Base-by-base conservation (phyloP, 2,797 vertebrate species). In the Echeneis naucrates region DNA sequence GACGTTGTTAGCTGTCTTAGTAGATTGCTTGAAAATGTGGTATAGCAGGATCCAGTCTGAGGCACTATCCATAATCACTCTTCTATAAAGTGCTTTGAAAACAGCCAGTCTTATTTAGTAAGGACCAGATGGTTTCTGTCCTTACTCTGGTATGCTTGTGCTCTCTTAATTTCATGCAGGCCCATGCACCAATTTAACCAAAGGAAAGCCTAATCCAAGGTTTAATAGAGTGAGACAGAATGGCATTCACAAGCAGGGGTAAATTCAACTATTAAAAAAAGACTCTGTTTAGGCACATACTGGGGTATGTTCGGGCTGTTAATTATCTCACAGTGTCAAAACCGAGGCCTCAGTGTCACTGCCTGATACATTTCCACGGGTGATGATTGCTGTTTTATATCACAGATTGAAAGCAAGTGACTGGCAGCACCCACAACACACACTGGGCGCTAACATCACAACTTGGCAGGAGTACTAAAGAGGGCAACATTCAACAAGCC, bases 101-200 rank as follows among this genome's bases (percentile, higher is more conserved):
- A 82, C 71, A 75, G 50, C 54, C 75, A 87, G 75, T 32, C 74
- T 53, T 54, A 58, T 77, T 80, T 77, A 81, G 78, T 63, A 33
- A 84, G 63, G 50, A 74, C 80, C 89, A 91, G 77, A 85, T 91
- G 91, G 55, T 80, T 85, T 83, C 66, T 86, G 75, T 88, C 76
- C 71, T 86, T 67, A 84, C 50, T 62, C 68, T 83, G 66, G 23
- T 58, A 45, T 68, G 76, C 53, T 62, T 62, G 59, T 24, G 11
- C 53, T 76, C 69, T 78, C 67, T 72, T 88, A 76, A 87, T 79
- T 78, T 75, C 61, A 80, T 76, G 67, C 87, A 88, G 83, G 68
- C 59, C 75, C 40, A 64, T 63, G 61, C 72, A 64, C 68, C 77
- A 71, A 44, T 80, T 80, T 59, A 66, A 82, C 75, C 75, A 83